Conservation (phyloP, 2,797 vertebrate species). For the Fistularia commersonii region DNA sequence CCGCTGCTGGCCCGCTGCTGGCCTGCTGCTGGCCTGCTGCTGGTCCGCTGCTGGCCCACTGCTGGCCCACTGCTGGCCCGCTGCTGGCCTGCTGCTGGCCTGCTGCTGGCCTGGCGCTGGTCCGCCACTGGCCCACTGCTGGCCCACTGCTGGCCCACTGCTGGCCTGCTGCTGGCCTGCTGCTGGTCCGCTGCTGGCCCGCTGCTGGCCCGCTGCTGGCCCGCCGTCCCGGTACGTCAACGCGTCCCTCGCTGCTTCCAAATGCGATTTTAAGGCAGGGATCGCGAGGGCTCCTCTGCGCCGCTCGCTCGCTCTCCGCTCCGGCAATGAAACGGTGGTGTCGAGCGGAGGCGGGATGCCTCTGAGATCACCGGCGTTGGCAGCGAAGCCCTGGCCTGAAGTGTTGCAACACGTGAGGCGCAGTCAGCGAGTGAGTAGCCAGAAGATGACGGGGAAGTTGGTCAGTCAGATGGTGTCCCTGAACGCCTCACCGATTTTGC, state of each 20-base stretch:
- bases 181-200: conserved; percentile 52
- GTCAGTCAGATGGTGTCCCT: conserved; percentile 61
- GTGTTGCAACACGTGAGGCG: conserved; percentile 40
- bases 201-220: too few relatives aligned
- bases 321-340: conserved; percentile 33
- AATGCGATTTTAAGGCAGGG: conserved; percentile 65
- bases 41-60: conserved; percentile 50
- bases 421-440: conserved; percentile 35
- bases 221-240: conserved; percentile 52
- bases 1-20: too few relatives aligned
- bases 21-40: too few relatives aligned
- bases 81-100: too few relatives aligned
- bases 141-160: too few relatives aligned
- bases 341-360: conserved; percentile 40
- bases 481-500: conserved; percentile 64
- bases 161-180: too few relatives aligned
- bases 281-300: conserved; percentile 13
- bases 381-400: conserved; percentile 34
- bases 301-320: conserved; percentile 35
- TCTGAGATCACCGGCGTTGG: conserved; percentile 26
- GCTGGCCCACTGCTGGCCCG: too few relatives aligned
- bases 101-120: too few relatives aligned
- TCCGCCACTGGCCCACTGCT: too few relatives aligned
- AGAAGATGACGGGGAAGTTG: conserved; percentile 26
- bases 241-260: conserved; percentile 53